These are phyloP conservation scores for Cistogaster globosa DNA, from an alignment of 2,888 invertebrate genomes.

Conservation along the genomic window DNA sequence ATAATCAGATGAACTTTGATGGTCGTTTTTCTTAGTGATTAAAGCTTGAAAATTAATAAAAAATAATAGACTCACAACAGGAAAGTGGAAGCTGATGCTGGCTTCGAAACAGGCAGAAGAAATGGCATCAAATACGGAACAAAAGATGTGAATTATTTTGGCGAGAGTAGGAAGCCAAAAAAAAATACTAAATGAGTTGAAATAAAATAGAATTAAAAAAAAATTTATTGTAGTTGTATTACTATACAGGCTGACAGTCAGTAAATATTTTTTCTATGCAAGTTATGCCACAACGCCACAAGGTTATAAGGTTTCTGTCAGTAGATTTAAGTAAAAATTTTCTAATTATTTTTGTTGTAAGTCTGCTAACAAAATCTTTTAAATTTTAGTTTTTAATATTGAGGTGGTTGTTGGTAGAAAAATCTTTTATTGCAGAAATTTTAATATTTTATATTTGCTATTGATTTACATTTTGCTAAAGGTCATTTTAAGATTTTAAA, in stretches of 20 bases:
- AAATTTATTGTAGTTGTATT: slow-evolving; percentile 10
- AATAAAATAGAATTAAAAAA: slow-evolving; percentile 30
- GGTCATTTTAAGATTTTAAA: slow-evolving; percentile 20
- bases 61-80: slow-evolving; percentile 1
- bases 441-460: not conserved
- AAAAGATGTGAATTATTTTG: slow-evolving; percentile 43
- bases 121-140: slow-evolving; percentile 10
- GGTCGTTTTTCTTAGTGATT: slow-evolving; percentile 56
- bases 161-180: slow-evolving; percentile 13
- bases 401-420: not conserved
- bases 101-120: slow-evolving; percentile 3
- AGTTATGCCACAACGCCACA: not conserved
- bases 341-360: not conserved
- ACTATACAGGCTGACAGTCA: not conserved
- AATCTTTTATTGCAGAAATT: not conserved
- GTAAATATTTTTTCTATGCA: slow-evolving; percentile 33
- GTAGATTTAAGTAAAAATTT: not conserved
- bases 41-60: slow-evolving; percentile 48
- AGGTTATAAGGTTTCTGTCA: slow-evolving; percentile 1
- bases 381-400: slow-evolving; percentile 15
- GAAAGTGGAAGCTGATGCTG: slow-evolving; percentile 10
- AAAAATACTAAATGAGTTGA: slow-evolving; percentile 24
- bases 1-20: slow-evolving; percentile 49
- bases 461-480: slow-evolving; percentile 16
- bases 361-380: slow-evolving; percentile 21